Base-by-base conservation (phyloP, 37 sponge, comb jelly and placozoan genomes). In the Crambe crambe region DNA sequence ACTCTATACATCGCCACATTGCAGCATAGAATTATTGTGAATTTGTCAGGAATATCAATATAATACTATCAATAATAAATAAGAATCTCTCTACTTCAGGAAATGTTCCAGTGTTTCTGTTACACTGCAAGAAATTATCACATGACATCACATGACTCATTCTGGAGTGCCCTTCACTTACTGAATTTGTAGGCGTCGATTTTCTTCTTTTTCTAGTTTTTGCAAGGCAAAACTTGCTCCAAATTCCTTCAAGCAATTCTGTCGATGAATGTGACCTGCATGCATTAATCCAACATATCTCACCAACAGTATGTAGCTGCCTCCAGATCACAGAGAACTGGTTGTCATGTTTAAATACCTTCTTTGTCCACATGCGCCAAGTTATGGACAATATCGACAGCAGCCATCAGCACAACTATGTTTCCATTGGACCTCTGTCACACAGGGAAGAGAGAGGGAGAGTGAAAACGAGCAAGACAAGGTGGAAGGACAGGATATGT, bases 201-300 rank as follows among this genome's bases (percentile, higher is more conserved):
- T 25, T 2, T 81, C 67, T 9, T n/a, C 76, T 37, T 41, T 44
- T 44, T 88, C 65, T 21, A 88, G 64, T 58, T 88, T 88, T 44
- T 81, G 77, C 63, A 88, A 35, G 8, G 64, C 60, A 9, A 72
- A 29, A 31, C 70, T 76, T 2, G 77, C 31, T 22, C 88, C 88
- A 60, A 58, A 56, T 37, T 88, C 83, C 64, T 88, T 72, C 37
- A 88, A 73, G n/a, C 88, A 73, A 40, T 88, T 88, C 63, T 88
- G 88, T 18, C 88, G 43, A 32, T 82, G 88, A 57, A 61, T 43
- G 42, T 77, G 67, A 15, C 72, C 88, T 81, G 36, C n/a, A n/a
- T n/a, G n/a, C n/a, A n/a, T n/a, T n/a, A n/a, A n/a, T n/a, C n/a
- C n/a, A n/a, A n/a, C n/a, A n/a, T n/a, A n/a, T n/a, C n/a, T n/a